Conservation (phyloP, 2,797 vertebrate genomes). For the Ambastaia sidthimunki region DNA sequence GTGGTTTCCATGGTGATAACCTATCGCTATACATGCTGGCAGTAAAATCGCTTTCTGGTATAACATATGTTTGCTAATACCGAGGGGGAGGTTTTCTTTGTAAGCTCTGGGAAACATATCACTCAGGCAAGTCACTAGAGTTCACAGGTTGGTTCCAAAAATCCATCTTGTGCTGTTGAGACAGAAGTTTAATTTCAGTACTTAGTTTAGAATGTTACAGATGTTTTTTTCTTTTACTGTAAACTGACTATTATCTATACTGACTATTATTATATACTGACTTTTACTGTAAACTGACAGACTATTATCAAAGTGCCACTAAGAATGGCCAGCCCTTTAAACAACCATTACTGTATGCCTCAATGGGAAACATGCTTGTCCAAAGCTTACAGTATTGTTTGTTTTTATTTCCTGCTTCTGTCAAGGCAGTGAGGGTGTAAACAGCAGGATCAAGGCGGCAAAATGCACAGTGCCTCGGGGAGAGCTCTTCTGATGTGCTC, state of each 20-base stretch:
- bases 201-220: constrained; percentile 58
- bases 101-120: constrained; percentile 56
- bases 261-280: no score
- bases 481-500: constrained; percentile 69
- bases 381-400: constrained; percentile 66
- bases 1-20: constrained; percentile 76
- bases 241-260: no score
- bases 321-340: constrained; percentile 43
- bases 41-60: constrained; percentile 61
- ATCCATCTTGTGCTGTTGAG: constrained; percentile 52
- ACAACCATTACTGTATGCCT: constrained; percentile 50
- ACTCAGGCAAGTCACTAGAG: constrained; percentile 48
- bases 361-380: constrained; percentile 34
- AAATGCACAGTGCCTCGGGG: constrained; percentile 63
- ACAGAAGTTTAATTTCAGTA: no score
- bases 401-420: constrained; percentile 64
- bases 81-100: constrained; percentile 61
- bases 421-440: constrained; percentile 55
- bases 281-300: constrained; percentile 62
- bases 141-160: constrained; percentile 67
- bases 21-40: constrained; percentile 60
- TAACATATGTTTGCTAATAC: constrained; percentile 63
- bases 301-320: constrained; percentile 54
- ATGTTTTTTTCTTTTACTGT: constrained; percentile 71
- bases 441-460: constrained; percentile 67